These are phyloP conservation scores for Myiagra hebetior DNA, from an alignment of 2,113 vertebrate species.

Conservation along the genomic window DNA sequence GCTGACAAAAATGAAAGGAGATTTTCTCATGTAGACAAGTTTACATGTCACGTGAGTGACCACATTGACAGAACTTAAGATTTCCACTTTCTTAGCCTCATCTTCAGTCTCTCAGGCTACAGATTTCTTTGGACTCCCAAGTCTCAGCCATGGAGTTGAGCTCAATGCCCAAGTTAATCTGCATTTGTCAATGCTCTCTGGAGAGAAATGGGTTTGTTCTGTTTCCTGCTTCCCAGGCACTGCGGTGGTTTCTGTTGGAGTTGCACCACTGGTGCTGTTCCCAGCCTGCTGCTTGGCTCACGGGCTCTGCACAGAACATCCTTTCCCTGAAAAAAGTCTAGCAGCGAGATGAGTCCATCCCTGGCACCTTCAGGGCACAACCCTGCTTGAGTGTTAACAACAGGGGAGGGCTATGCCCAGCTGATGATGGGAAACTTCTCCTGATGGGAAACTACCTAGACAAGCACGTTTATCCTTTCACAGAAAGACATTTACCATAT, in stretches of 20 bases:
- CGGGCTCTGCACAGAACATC: accelerated
- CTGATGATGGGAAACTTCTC: no score
- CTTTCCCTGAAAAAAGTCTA: background rate
- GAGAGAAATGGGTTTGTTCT: background rate
- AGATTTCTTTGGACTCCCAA: background rate
- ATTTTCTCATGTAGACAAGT: background rate
- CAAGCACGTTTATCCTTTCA: background rate
- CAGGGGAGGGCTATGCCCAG: background rate
- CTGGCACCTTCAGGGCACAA: background rate
- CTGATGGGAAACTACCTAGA: background rate
- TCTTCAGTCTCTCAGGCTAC: background rate
- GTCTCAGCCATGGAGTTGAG: background rate
- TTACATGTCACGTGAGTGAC: background rate
- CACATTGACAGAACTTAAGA: background rate
- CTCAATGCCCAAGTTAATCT: background rate
- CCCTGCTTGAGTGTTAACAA: accelerated
- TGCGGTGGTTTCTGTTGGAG: background rate
- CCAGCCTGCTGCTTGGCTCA: background rate
- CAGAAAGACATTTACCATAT: background rate
- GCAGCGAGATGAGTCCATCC: no score
- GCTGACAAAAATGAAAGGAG: background rate
- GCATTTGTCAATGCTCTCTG: background rate
- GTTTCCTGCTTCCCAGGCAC: background rate
- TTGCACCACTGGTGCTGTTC: accelerated
- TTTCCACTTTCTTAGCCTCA: background rate